These are phyloP conservation scores for Augochlorella aurata DNA, from an alignment of 2,888 invertebrate genomes.

Conservation along the genomic window DNA sequence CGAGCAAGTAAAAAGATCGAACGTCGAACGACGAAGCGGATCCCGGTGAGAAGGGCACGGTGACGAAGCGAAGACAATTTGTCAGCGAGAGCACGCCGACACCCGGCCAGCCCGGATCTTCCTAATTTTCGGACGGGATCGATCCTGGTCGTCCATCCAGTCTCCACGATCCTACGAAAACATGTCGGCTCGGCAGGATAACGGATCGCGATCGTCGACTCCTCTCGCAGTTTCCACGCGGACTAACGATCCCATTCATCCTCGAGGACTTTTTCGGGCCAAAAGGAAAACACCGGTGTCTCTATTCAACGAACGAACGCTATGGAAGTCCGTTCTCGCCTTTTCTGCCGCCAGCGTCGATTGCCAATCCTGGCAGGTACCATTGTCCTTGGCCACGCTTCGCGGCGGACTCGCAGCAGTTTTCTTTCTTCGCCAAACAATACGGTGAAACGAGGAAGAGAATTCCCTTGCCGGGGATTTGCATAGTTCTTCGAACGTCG, in stretches of 20 bases:
- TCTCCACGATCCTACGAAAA: constrained; percentile 58
- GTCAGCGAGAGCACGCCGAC: constrained; percentile 56
- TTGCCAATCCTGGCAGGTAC: constrained; percentile 68
- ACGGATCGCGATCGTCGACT: constrained; percentile 70
- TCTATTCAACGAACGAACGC: constrained; percentile 61
- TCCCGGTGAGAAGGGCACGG: constrained; percentile 37
- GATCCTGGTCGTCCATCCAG: not conserved
- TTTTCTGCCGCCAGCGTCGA: constrained; percentile 60
- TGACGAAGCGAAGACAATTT: constrained; percentile 73
- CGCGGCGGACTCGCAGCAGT: constrained; percentile 58
- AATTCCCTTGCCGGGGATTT: constrained; percentile 64
- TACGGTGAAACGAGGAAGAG: constrained; percentile 69
- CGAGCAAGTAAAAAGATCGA: constrained; percentile 44
- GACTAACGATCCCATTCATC: constrained; percentile 77
- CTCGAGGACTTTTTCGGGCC: constrained; percentile 64
- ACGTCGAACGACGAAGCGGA: constrained; percentile 29
- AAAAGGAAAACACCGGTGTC: constrained; percentile 73
- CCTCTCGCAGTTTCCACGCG: constrained; percentile 64
- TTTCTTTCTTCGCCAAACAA: constrained; percentile 71
- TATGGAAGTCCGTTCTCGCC: not conserved
- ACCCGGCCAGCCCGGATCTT: constrained; percentile 31
- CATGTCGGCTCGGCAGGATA: constrained; percentile 63
- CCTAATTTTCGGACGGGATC: constrained; percentile 51
- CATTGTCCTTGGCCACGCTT: constrained; percentile 72
- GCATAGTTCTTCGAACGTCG: constrained; percentile 70